These are phyloP conservation scores for Nemurella pictetii DNA, from an alignment of 2,888 invertebrate genomes.

Conservation along the genomic window DNA sequence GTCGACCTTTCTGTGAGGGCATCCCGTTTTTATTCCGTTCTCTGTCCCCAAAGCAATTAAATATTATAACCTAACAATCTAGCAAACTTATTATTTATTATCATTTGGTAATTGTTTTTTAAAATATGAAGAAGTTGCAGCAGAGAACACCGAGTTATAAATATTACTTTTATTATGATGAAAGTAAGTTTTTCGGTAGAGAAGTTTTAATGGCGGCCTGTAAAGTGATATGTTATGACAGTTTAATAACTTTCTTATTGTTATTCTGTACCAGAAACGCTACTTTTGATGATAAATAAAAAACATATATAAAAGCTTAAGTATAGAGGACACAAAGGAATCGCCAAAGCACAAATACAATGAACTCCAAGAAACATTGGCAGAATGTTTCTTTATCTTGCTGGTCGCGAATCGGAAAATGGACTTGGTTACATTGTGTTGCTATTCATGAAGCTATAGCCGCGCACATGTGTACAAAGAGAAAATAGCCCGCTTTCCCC, in stretches of 20 bases:
- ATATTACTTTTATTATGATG: neutral
- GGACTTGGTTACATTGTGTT: neutral
- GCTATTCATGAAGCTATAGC: too few species aligned
- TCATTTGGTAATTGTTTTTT: neutral
- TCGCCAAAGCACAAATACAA: neutral
- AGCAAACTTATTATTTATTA: neutral
- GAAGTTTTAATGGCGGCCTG: neutral
- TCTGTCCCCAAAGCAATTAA: too few species aligned
- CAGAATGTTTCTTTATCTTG: neutral
- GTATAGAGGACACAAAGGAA: neutral
- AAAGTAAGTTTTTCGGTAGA: neutral
- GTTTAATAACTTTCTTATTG: constrained; percentile 10
- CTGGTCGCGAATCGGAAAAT: neutral
- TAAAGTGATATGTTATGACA: constrained; percentile 17
- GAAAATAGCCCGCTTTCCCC: neutral
- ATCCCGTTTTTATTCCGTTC: too few species aligned
- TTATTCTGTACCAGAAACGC: constrained; percentile 6
- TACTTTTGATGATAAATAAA: constrained; percentile 9
- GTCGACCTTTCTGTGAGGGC: too few species aligned
- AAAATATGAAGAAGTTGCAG: neutral
- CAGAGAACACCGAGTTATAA: neutral
- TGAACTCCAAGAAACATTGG: neutral
- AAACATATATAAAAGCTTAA: neutral
- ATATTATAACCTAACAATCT: neutral
- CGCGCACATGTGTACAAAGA: neutral